Conservation (phyloP, 2,888 invertebrate species). For the Lissonota sp. region DNA sequence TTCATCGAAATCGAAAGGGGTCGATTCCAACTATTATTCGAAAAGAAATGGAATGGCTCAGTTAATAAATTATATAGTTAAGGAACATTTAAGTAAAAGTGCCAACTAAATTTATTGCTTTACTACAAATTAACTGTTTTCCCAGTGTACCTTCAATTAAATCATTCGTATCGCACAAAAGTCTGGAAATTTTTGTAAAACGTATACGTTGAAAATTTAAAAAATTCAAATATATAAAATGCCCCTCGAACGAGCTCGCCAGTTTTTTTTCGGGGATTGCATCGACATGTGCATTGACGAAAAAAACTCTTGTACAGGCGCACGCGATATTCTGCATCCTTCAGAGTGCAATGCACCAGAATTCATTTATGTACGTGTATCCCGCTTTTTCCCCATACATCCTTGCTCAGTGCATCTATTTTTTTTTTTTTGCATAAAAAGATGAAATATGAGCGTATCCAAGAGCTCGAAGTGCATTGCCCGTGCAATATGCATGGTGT, state of each 20-base stretch:
- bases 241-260: not conserved
- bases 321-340: not conserved
- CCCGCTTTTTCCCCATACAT: not conserved
- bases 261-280: constrained; percentile 1
- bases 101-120: too few relatives aligned
- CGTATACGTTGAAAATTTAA: too few relatives aligned
- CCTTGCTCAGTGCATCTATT: not conserved
- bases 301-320: constrained; percentile 31
- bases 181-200: too few relatives aligned
- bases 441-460: constrained; percentile 45
- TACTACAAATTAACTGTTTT: too few relatives aligned
- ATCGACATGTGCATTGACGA: constrained; percentile 28
- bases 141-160: too few relatives aligned
- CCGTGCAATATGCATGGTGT: constrained; percentile 10
- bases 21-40: too few relatives aligned
- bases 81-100: too few relatives aligned
- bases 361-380: constrained; percentile 24
- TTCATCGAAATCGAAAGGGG: too few relatives aligned
- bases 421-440: constrained; percentile 40
- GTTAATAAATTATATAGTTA: too few relatives aligned
- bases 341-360: constrained; percentile 27
- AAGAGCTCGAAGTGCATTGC: constrained; percentile 35
- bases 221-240: too few relatives aligned
- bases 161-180: too few relatives aligned
- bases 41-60: too few relatives aligned